Evolutionary conservation across 2,888 invertebrate genomes (phyloP), one percentile per base, ranked within the genome.

Genomic region (Chrysina gloriosa): DNA sequence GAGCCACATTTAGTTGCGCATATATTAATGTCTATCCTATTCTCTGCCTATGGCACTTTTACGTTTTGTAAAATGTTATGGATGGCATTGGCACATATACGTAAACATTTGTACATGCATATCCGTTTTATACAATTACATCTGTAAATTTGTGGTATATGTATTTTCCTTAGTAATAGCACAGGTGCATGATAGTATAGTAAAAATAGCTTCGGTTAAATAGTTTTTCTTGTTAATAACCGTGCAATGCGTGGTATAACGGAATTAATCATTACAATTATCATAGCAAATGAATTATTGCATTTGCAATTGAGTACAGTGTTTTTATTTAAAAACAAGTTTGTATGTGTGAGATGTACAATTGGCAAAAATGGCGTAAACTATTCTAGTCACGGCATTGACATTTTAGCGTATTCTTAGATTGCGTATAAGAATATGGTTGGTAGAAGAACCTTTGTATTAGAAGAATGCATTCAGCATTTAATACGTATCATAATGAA

Each of bases 251-350:
- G 9, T n/a, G 9, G n/a, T n/a, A 14, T 23, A 58, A 39, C 56
- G 25, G 25, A 39, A 39, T 39, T 39, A 14, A 58, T 23, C 56
- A 23, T 23, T 3, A 27, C 3, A 39, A 58, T 39, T 25, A 58
- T 27, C 58, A 58, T 25, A 58, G 58, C 5, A 39, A 58, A 42
- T 39, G 58, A 52, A 52, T 52, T 29, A n/a, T 31, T 31, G 9
- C 21, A n/a, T 47, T 7, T 19, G 7, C 19, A 2, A 16, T 6
- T 14, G 16, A 3, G 19, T 47, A 19, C 47, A 19, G 3, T 23
- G 2, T 1, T 9, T 21, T 21, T 47, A 23, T 47, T 21, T 23
- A 21, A 21, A 47, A 19, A 21, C 47, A 47, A n/a, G 47, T 47
- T 14, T 47, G 9, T 47, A 21, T 19, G n/a, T n/a, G n/a, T 23